Evolutionary conservation across 2,888 invertebrate species (phyloP).

Genomic region (Hemithea aestivaria): DNA sequence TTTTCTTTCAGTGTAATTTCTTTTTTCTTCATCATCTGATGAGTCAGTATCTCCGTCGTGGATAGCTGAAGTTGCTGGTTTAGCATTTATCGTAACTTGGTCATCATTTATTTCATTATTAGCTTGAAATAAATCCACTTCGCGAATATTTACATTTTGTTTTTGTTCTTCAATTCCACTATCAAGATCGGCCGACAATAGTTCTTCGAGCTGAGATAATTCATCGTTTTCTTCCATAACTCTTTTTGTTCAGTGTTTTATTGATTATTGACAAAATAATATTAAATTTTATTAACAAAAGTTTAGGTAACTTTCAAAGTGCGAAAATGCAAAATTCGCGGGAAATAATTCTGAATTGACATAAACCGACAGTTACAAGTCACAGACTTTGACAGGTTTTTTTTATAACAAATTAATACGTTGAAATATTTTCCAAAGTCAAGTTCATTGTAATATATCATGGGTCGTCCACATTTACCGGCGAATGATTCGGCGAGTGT

Average conservation of each 20-base stretch:
- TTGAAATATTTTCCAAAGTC: too few species aligned
- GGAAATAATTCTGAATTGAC: too few species aligned
- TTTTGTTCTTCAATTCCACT: slow-evolving; percentile 30
- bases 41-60: slow-evolving; percentile 84
- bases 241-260: slow-evolving; percentile 7
- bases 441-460: too few species aligned
- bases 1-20: slow-evolving; percentile 85
- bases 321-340: too few species aligned
- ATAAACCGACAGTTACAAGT: too few species aligned
- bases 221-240: slow-evolving; percentile 58
- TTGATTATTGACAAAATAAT: too few species aligned
- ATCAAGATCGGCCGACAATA: slow-evolving; percentile 60
- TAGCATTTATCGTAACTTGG: slow-evolving; percentile 14
- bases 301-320: too few species aligned
- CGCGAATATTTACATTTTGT: slow-evolving; percentile 30
- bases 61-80: slow-evolving; percentile 48
- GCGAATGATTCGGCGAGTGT: too few species aligned
- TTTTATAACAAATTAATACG: too few species aligned
- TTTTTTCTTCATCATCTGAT: slow-evolving; percentile 89
- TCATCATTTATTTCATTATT: slow-evolving; percentile 22
- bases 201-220: slow-evolving; percentile 63
- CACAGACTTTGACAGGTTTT: too few species aligned
- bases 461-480: too few species aligned
- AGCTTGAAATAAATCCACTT: slow-evolving; percentile 59
- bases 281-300: too few species aligned